Base-by-base conservation (phyloP, 2,797 vertebrate species). In the Poeciliopsis infans region DNA sequence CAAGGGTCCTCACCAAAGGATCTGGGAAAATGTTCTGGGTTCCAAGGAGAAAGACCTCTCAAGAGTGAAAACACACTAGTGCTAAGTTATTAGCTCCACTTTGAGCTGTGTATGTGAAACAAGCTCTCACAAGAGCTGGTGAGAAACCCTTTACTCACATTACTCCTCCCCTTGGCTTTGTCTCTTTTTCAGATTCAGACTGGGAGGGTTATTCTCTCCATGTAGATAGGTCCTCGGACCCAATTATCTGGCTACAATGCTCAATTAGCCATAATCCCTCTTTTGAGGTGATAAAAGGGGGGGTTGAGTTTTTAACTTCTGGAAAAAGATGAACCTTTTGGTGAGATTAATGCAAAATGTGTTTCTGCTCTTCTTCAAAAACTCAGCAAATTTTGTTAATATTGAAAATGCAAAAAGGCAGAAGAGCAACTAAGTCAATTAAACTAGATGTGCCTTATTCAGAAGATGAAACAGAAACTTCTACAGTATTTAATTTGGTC, bases 81-180 rank as follows among this genome's bases (percentile, higher is more conserved):
- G 93, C 95, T 96, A 95, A 96, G 94, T 95, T 96, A 96, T 96
- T 96, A 94, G 95, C 93, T 95, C 96, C 96, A 96, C 95, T 96
- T 94, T 95, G 93, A 94, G 94, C 94, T 92, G 94, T 96, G 95
- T 97, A 96, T 96, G 95, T 96, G 96, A 96, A 97, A 96, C 94
- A 95, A 95, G 93, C 95, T 96, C 96, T 96, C 94, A 94, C 93
- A 96, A 95, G 93, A 96, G 94, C 95, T 95, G 95, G 95, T 97
- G 96, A 98, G 96, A 96, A 97, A 97, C 94, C 96, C 97, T 97
- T 97, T 97, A 96, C 96, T 96, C 96, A 96, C 95, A 97, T 97
- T 97, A 97, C 91, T 93, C 95, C 95, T 94, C 95, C 95, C 95
- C 94, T 93, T 93, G 94, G 96, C 95, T 96, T 96, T 97, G 97